Base-by-base conservation (phyloP, 2,888 invertebrate genomes). In the Elaeidobius kamerunicus region DNA sequence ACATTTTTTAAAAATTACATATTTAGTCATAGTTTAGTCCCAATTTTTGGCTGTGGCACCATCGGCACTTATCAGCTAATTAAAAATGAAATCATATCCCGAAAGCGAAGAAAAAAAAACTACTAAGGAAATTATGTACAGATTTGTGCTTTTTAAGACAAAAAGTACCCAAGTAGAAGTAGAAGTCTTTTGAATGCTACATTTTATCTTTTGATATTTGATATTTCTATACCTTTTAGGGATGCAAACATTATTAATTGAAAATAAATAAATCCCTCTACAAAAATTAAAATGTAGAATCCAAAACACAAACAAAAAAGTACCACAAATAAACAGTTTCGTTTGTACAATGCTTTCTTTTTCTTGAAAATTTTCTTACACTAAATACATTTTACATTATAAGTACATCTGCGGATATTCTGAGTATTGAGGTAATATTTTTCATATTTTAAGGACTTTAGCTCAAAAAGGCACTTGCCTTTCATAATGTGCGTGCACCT, bases 351-450 rank as follows among this genome's bases (percentile, higher is more conserved):
- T 40, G 28, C 36, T 51, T 49, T 50, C 28, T 18, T 23, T 47
- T 53, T 53, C 54, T 41, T 32, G 27, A 41, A 41, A 39, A 57
- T 64, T 65, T 66, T 69, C 69, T 63, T 59, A 69, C 63, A 64
- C 70, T 72, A 72, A 63, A 67, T 71, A 73, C 70, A 68, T 71
- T 56, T 52, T 72, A 73, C 69, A 72, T 71, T 73, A 74, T 74
- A 74, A 74, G 74, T 74, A 74, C 74, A 74, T 73, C 71, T 73
- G 71, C 72, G 70, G 70, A 67, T 70, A 70, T 66, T 67, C 67
- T 71, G 72, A 73, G 73, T 73, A 69, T 70, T 73, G 73, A 73
- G 73, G 73, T 73, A 73, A 72, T 72, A 70, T 62, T 62, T 67
- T 68, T 66, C 66, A 70, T n/a, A n/a, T 69, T 67, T 51, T 46